Evolutionary conservation across 2,113 vertebrate species (phyloP), one percentile per base, ranked within the genome.

Genomic region (Delphinapterus leucas): DNA sequence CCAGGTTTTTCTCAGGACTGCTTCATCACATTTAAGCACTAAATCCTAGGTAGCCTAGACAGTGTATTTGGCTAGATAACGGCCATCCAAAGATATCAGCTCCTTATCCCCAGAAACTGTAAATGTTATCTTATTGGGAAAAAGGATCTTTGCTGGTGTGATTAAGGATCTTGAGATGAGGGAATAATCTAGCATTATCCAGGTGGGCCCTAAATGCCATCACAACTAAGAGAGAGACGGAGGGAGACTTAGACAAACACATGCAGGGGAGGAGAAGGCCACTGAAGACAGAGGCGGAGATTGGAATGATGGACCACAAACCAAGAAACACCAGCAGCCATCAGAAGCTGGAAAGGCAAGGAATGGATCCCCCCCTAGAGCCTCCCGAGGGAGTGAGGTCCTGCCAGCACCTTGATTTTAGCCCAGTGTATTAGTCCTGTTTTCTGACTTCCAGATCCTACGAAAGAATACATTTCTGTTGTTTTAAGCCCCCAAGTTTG

Each of bases 261-360:
- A 7, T 5, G 11, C 23, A 1, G 28, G 44, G 70, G n/a, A 60
- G 33, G 41, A 38, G 67, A 1, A 36, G 36, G 6, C n/a, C 11
- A 2, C 0, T 0, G 12, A 26, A 28, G 71, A 20, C 13, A 18
- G n/a, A 33, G 5, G 31, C n/a, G 2, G 65, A 14, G 5, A 5
- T 1, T 10, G 23, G 71, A 20, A 7, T 1, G 3, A 2, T 18
- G 33, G 0, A 2, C 8, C n/a, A 1, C 47, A 28, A 55, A 68
- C 41, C 31, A 2, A 15, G 61, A 60, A 31, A 21, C 1, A 1
- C 36, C 18, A 0, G 65, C 26, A 23, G 58, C 67, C 15, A 3
- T 18, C 41, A 10, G 88, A 3, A 33, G 36, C 76, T 1, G 14
- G 23, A 38, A 13, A 65, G n/a, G 21, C 13, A 3, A 31, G 31